Evolutionary conservation across 2,888 invertebrate species (phyloP).

Genomic region (Hypercompe scribonia): DNA sequence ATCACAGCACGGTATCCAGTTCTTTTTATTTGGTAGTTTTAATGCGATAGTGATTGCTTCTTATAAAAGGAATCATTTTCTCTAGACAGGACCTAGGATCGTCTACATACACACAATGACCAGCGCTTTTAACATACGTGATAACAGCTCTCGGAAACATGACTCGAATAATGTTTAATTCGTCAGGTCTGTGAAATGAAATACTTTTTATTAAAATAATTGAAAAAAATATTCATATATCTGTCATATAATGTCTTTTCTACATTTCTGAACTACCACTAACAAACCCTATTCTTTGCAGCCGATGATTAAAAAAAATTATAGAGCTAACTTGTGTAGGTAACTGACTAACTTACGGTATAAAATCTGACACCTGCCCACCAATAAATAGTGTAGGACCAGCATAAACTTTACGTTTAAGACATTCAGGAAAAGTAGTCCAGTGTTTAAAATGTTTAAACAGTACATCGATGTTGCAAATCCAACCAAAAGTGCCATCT

Average conservation of each 20-base stretch:
- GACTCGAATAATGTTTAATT: constrained; percentile 87
- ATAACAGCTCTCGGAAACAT: constrained; percentile 73
- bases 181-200: constrained; percentile 72
- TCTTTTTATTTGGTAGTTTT: neutral
- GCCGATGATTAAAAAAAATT: neutral
- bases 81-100: constrained; percentile 78
- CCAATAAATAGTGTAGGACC: constrained; percentile 94
- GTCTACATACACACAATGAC: constrained; percentile 70
- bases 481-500: constrained; percentile 87
- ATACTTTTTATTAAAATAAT: neutral
- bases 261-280: neutral
- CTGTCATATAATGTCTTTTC: neutral
- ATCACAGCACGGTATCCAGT: neutral
- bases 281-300: neutral
- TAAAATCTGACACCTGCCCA: constrained; percentile 92
- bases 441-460: constrained; percentile 88
- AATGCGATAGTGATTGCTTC: constrained; percentile 90
- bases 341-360: constrained; percentile 85
- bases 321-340: neutral
- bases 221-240: too few species aligned
- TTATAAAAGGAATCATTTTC: constrained; percentile 79
- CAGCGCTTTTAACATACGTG: constrained; percentile 65
- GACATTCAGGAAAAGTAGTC: constrained; percentile 86
- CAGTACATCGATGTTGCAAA: constrained; percentile 91
- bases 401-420: constrained; percentile 69